Percentiles rank a stretch among this genome's conserved stretches.
phyloP scores from a whole-genome alignment of 2,888 invertebrate genomes.

The Eugnorisma glareosa region DNA sequence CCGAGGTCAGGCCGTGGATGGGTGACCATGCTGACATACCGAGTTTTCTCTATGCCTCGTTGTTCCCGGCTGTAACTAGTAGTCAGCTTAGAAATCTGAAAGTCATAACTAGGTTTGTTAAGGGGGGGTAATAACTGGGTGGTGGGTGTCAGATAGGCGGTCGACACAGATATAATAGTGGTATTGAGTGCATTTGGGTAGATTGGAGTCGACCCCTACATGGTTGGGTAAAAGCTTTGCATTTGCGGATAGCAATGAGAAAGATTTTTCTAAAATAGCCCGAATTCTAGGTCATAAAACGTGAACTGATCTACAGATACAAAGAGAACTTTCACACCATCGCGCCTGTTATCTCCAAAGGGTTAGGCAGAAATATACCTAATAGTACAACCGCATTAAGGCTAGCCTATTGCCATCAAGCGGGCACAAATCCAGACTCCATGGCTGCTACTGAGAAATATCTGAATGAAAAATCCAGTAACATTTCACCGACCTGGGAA shows the following conservation, averaged over 20 bases:
- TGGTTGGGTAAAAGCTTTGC: background rate
- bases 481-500: no score
- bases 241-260: background rate
- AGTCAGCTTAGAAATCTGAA: background rate
- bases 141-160: background rate
- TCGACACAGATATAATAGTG: background rate
- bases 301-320: background rate
- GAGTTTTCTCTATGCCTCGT: background rate
- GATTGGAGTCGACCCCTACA: no score
- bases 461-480: no score
- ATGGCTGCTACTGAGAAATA: no score
- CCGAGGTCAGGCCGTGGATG: background rate
- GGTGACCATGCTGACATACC: background rate
- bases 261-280: background rate
- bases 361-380: no score
- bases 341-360: no score
- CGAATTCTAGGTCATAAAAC: background rate
- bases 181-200: no score
- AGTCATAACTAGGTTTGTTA: background rate
- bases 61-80: background rate
- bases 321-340: background rate
- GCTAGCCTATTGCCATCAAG: no score
- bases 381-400: no score
- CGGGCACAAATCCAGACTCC: no score
- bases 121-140: background rate